A percentile compares a stretch with the other conserved stretches of the same genome.
These are phyloP conservation scores for Tipula confusa DNA, from an alignment of 2,888 invertebrate genomes.

Conservation along the genomic window DNA sequence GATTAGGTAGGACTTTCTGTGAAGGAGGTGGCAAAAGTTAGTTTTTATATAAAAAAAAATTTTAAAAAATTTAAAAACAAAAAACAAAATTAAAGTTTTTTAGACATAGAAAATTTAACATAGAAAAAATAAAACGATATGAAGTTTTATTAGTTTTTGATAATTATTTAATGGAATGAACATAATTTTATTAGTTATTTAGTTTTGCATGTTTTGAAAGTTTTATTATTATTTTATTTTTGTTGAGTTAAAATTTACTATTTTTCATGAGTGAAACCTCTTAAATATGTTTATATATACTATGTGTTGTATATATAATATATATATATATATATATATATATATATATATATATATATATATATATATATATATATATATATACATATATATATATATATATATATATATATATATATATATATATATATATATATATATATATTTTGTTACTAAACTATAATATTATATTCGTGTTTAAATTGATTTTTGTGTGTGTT, in stretches of 20 bases:
- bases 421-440: no score
- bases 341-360: no score
- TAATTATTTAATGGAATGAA: neutral
- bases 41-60: constrained; percentile 39
- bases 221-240: neutral
- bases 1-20: constrained; percentile 50
- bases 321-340: neutral
- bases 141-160: constrained; percentile 25
- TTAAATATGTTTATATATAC: neutral
- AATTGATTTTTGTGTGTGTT: neutral
- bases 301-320: neutral
- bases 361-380: neutral
- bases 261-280: neutral
- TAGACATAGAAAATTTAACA: neutral
- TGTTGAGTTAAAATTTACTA: neutral
- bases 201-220: neutral
- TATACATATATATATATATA: no score
- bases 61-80: no score
- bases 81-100: constrained; percentile 4
- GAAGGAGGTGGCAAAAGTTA: constrained; percentile 50
- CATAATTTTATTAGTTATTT: neutral
- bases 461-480: no score
- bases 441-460: no score
- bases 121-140: constrained; percentile 25
- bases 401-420: no score